Base-by-base conservation (phyloP, 2,113 vertebrate species). In the Alethe diademata region DNA sequence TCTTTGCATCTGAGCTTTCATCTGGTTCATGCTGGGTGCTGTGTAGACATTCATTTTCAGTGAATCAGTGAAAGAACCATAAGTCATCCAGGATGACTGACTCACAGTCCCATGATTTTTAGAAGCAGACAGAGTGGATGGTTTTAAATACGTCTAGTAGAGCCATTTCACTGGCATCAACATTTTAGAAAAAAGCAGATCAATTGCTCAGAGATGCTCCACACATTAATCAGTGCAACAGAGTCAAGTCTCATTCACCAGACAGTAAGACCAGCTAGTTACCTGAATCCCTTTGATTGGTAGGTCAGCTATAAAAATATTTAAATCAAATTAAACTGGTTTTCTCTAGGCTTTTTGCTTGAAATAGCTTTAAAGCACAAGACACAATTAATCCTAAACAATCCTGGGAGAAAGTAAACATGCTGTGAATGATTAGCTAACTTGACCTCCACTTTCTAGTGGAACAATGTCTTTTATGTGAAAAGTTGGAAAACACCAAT, bases 381-480 rank as follows among this genome's bases (percentile, higher is more conserved):
- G 69, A 87, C 92, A 73, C 85, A 92, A 79, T 38, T 95, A 51
- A 62, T 93, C 65, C 69, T 85, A 87, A 91, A 95, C 78, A 94
- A 79, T 95, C 26, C 78, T 57, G 82, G 82, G 92, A 93, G 82
- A 94, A 95, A 97, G 86, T 82, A 97, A 97, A 95, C 88, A 93
- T 1, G 0, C 70, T 69, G 79, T 95, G 78, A 97, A 97, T 97
- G 75, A 97, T 97, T 97, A 97, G 92, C 92, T 61, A 93, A 74
- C 73, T 54, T 82, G 84, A 96, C 90, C 94, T 93, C 85, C 33
- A 54, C 84, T 86, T 87, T 91, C 91, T 61, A 81, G 47, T 60
- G 87, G 82, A 96, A 96, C 94, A 94, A 91, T 92, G 38, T 90
- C 82, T 95, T 94, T 94, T 93, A 91, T 88, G 95, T 38, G 86